Conservation (phyloP, 2,888 invertebrate species). For the Philaethria dido region DNA sequence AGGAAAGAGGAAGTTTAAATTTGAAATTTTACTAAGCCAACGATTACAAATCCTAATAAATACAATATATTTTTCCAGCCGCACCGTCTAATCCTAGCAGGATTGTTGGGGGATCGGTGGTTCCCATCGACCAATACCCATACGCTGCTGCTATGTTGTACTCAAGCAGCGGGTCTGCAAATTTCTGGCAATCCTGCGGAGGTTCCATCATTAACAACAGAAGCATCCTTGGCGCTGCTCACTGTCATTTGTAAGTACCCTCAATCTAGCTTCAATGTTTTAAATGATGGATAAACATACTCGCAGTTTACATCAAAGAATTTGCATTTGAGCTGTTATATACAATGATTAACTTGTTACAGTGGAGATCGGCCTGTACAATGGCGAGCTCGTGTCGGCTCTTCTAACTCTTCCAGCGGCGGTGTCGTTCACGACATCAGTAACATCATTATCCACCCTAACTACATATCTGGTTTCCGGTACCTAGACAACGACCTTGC, state of each 20-base stretch:
- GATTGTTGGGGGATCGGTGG: conserved; percentile 44
- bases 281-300: too few species aligned
- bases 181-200: conserved; percentile 43
- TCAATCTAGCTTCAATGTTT: too few species aligned
- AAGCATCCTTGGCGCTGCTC: conserved; percentile 44
- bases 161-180: conserved; percentile 1
- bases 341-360: background rate
- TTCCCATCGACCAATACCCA: background rate
- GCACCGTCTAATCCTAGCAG: conserved; percentile 48
- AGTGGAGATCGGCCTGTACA: background rate
- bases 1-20: conserved; percentile 4
- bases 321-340: too few species aligned
- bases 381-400: background rate
- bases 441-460: background rate
- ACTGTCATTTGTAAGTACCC: conserved; percentile 44
- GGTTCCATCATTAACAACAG: conserved; percentile 44
- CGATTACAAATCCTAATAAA: too few species aligned
- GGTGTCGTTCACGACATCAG: background rate
- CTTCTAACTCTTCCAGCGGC: background rate
- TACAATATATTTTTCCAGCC: conserved; percentile 23
- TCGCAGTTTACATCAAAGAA: too few species aligned
- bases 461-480: background rate
- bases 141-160: too few species aligned
- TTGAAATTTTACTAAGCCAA: background rate
- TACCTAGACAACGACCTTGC: background rate